Evolutionary conservation across 2,888 invertebrate species (phyloP).

Genomic region (Blastobasis adustella): DNA sequence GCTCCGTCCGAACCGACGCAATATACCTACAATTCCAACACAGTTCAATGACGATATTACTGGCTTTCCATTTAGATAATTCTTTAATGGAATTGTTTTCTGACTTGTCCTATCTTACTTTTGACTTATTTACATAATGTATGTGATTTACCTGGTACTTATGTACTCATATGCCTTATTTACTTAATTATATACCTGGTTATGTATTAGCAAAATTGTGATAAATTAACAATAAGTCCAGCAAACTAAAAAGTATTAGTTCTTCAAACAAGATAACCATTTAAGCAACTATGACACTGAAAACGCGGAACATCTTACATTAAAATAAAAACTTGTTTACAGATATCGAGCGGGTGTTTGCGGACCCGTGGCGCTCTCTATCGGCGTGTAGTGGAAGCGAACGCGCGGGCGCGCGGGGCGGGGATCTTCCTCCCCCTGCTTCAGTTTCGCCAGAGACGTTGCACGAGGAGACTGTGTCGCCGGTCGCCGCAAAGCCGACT

Average conservation of each 20-base stretch:
- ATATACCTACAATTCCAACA: slow-evolving; percentile 58
- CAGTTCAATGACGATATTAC: slow-evolving; percentile 41
- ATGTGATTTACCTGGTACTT: too few relatives aligned
- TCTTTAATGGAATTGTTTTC: too few relatives aligned
- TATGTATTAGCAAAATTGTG: too few relatives aligned
- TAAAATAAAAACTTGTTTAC: slow-evolving; percentile 70
- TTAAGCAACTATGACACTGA: slow-evolving; percentile 12
- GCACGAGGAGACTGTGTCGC: slow-evolving; percentile 43
- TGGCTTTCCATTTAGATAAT: slow-evolving; percentile 27
- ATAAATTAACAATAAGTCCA: too few relatives aligned
- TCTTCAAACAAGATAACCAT: too few relatives aligned
- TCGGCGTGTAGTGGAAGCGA: slow-evolving; percentile 40
- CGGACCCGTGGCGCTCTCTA: slow-evolving; percentile 64
- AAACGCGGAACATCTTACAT: slow-evolving; percentile 30
- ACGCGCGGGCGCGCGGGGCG: slow-evolving; percentile 50
- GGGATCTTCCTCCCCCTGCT: slow-evolving; percentile 61
- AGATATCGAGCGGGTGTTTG: slow-evolving; percentile 69
- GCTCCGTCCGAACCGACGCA: slow-evolving; percentile 33
- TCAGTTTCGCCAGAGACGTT: slow-evolving; percentile 53
- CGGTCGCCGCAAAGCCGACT: slow-evolving; percentile 30
- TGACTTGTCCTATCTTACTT: too few relatives aligned
- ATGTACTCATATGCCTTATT: too few relatives aligned
- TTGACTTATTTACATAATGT: background rate
- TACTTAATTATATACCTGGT: too few relatives aligned
- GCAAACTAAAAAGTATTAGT: too few relatives aligned